Conservation (phyloP, 2,888 invertebrate species). For the Parnassius apollo region DNA sequence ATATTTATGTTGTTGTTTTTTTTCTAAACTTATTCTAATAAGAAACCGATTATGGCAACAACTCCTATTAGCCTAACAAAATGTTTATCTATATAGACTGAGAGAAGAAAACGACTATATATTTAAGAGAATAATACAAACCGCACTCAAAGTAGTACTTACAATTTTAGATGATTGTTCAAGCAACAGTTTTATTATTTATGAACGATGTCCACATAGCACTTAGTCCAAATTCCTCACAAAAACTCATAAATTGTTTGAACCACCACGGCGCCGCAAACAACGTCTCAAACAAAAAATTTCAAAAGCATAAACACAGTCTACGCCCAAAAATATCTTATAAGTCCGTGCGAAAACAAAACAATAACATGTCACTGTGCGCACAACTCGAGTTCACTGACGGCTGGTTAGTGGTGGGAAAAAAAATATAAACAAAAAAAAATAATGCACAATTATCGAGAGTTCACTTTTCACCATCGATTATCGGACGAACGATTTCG, state of each 20-base stretch:
- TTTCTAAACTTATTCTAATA: no score
- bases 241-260: slow-evolving; percentile 46
- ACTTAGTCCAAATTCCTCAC: slow-evolving; percentile 54
- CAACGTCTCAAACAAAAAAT: slow-evolving; percentile 46
- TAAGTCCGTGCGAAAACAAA: slow-evolving; percentile 64
- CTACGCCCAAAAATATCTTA: slow-evolving; percentile 63
- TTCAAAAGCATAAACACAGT: slow-evolving; percentile 57
- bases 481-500: slow-evolving; percentile 65
- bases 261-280: slow-evolving; percentile 45
- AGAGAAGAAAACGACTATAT: no score
- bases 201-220: slow-evolving; percentile 45
- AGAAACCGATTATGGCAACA: no score
- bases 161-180: slow-evolving; percentile 3
- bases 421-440: slow-evolving; percentile 45
- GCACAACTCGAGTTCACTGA: slow-evolving; percentile 61
- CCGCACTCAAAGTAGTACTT: not conserved
- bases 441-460: slow-evolving; percentile 50
- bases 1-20: no score
- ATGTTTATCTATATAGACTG: no score
- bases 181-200: slow-evolving; percentile 39
- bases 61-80: no score
- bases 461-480: slow-evolving; percentile 74
- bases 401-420: slow-evolving; percentile 29
- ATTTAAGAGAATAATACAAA: not conserved
- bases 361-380: slow-evolving; percentile 65